A percentile compares a stretch with the other conserved stretches of the same genome.
phyloP scores from a whole-genome alignment of 2,113 vertebrate genomes.

The Coracopsis vasa region DNA sequence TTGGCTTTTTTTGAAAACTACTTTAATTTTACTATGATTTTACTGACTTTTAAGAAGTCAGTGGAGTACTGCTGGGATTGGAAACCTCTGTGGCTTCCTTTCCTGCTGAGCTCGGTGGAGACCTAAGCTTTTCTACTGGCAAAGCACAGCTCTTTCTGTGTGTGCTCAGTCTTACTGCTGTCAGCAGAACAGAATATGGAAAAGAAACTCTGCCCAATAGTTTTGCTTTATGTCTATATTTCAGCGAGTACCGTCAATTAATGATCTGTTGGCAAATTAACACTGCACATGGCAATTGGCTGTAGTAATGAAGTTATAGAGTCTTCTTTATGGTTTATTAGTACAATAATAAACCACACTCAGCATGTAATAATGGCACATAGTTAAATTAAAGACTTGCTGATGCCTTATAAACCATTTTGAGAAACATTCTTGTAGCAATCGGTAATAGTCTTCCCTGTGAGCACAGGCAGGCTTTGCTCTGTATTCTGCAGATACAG shows the following conservation, averaged over 20 bases:
- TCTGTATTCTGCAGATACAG: neutral
- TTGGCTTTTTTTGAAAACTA: neutral
- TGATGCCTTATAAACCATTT: constrained; percentile 60
- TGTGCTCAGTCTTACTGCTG: neutral
- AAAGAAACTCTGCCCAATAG: constrained; percentile 20
- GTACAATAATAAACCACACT: constrained; percentile 66
- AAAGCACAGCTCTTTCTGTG: neutral
- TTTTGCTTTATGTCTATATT: constrained; percentile 43
- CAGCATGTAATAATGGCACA: constrained; percentile 57
- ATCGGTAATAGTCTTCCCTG: neutral
- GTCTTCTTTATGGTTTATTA: constrained; percentile 71
- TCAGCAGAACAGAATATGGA: neutral
- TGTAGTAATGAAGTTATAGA: constrained; percentile 68
- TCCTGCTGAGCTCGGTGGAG: neutral
- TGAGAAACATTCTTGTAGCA: constrained; percentile 39
- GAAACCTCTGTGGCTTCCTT: neutral
- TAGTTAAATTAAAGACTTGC: constrained; percentile 71
- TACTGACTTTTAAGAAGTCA: neutral
- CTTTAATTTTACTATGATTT: neutral
- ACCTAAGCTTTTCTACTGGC: neutral
- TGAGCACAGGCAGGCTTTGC: neutral
- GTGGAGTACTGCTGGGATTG: neutral
- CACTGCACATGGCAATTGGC: constrained; percentile 62
- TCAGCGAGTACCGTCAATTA: neutral
- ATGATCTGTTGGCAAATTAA: constrained; percentile 65